Base-by-base conservation (phyloP, 2,113 vertebrate genomes). In the Cinclus cinclus region DNA sequence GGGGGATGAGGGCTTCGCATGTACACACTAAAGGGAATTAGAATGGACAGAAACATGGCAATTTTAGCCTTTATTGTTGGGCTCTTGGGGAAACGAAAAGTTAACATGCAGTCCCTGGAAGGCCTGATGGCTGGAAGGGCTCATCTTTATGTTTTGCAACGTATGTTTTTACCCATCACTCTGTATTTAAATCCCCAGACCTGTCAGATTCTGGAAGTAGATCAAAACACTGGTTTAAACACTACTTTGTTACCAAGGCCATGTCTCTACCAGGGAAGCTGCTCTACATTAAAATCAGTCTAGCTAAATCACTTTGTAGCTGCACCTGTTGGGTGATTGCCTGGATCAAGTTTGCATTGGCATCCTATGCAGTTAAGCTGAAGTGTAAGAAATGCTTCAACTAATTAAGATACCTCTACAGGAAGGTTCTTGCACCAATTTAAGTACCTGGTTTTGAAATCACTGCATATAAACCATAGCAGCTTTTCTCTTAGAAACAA, bases 51-150 rank as follows among this genome's bases (percentile, higher is more conserved):
- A 94, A 85, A 94, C 81, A 69, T 96, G 96, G 96, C 89, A 89
- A 90, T 92, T 95, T 95, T 91, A 97, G 92, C 96, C 92, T 96
- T 91, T 94, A 71, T 95, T 91, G 87, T 94, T 87, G 96, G 94
- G 87, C 95, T 94, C 25, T 92, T 49, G 84, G 90, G 94, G 93
- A 97, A 96, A 68, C 58, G 59, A 89, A 92, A 95, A 96, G 92
- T 89, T 95, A 93, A 55, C 69, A 37, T 27, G 50, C 68, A 95
- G 93, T 91, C 96, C 94, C 95, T 92, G 80, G 76, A 96, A 96
- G 96, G 96, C 94, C 93, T 94, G 78, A 50, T 95, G 97, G 94
- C 94, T 92, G 89, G 89, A 94, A 95, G 90, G 96, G 94, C 94
- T 97, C 93, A 89, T 96, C 80, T 95, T 97, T 76, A 4, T 92